Evolutionary conservation across 2,113 vertebrate species (phyloP).

Genomic region (Muntiacus muntjak): DNA sequence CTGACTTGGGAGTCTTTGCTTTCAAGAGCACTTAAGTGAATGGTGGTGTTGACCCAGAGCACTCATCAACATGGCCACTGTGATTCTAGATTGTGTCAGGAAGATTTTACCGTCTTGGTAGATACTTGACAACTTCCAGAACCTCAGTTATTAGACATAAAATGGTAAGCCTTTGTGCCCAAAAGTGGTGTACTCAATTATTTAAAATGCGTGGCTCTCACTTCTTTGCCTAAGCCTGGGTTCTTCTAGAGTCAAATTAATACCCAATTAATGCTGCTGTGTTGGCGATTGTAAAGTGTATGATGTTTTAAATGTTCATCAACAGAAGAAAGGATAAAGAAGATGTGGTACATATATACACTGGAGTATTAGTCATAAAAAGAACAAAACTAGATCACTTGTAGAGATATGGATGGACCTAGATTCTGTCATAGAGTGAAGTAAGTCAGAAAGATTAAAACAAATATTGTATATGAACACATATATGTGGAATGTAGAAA

Average conservation of each 20-base stretch:
- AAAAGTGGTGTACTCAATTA: not conserved
- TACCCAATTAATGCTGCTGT: not conserved
- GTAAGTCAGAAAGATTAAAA: not conserved
- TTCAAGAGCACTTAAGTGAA: not conserved
- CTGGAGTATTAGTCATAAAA: too few species aligned
- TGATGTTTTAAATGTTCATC: not conserved
- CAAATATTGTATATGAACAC: not conserved
- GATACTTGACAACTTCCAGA: not conserved
- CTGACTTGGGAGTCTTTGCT: not conserved
- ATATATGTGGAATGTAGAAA: not conserved
- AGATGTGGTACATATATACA: too few species aligned
- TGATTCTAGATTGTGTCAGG: not conserved
- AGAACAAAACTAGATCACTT: too few species aligned
- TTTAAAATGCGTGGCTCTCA: not conserved
- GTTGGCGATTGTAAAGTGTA: not conserved
- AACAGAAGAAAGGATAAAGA: not conserved
- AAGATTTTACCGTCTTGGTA: not conserved
- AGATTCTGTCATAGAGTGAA: not conserved
- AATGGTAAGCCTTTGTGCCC: not conserved
- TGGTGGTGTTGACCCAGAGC: rapidly evolving
- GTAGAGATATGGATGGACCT: not conserved
- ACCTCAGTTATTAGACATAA: not conserved
- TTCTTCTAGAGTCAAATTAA: not conserved
- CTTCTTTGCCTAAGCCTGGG: not conserved
- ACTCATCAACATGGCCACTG: not conserved